These are phyloP conservation scores for Odontamblyopus rebecca DNA, from an alignment of 2,797 vertebrate species.

Conservation along the genomic window DNA sequence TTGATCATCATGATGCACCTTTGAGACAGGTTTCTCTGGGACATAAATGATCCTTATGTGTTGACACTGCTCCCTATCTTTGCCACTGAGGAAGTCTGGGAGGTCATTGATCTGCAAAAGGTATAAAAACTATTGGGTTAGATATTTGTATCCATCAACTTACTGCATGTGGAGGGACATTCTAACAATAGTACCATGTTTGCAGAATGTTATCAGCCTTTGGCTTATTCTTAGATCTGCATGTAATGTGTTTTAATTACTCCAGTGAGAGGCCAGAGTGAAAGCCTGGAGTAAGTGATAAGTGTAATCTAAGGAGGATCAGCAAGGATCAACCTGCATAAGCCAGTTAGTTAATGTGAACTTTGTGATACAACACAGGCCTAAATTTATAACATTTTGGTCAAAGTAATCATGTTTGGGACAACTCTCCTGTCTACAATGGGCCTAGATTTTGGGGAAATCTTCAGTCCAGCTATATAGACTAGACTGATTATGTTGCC, in stretches of 20 bases:
- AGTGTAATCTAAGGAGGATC: slow-evolving; percentile 30
- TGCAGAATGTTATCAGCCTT: neutral
- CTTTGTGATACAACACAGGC: neutral
- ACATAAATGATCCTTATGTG: slow-evolving; percentile 77
- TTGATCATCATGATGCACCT: slow-evolving; percentile 31
- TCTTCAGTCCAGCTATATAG: neutral
- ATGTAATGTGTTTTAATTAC: neutral
- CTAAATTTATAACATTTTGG: neutral
- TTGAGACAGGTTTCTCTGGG: slow-evolving; percentile 49
- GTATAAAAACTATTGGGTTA: neutral
- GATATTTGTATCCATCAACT: neutral
- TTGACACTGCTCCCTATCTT: slow-evolving; percentile 76
- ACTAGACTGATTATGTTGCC: neutral
- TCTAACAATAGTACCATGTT: neutral
- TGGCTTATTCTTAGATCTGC: neutral
- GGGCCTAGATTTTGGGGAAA: neutral
- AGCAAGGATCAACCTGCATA: slow-evolving; percentile 19
- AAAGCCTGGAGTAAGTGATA: slow-evolving; percentile 7
- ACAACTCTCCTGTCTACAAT: no score
- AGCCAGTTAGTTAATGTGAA: slow-evolving; percentile 7
- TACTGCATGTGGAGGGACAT: neutral
- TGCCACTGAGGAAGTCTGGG: slow-evolving; percentile 79
- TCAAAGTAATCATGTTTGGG: neutral
- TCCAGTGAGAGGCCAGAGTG: slow-evolving; percentile 1
- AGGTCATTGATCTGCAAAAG: slow-evolving; percentile 78